A percentile compares a stretch with the other conserved stretches of the same genome.
phyloP scores from a whole-genome alignment of 2,113 vertebrate species.

The Malaclemys terrapin region DNA sequence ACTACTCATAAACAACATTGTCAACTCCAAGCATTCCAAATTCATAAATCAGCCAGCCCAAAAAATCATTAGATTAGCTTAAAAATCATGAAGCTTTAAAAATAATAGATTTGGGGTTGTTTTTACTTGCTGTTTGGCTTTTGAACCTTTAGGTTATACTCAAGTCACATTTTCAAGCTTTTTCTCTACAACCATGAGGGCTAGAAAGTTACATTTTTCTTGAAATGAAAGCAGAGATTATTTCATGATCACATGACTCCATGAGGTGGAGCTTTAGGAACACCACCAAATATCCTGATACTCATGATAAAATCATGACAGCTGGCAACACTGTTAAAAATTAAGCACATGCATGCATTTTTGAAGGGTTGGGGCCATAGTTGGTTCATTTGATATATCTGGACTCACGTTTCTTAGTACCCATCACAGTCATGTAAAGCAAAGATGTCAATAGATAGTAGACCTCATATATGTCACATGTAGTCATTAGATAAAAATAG shows the following conservation, averaged over 20 bases:
- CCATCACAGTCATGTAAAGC: background rate
- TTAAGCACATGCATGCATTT: background rate
- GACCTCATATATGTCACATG: background rate
- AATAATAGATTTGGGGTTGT: background rate
- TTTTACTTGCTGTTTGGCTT: background rate
- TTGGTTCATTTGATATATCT: background rate
- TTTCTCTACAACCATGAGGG: background rate
- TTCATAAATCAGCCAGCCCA: background rate
- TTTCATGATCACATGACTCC: background rate
- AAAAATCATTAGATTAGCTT: background rate
- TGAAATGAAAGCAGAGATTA: background rate
- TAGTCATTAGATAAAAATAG: background rate
- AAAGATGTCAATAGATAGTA: background rate
- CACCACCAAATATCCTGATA: background rate
- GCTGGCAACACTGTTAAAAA: accelerated
- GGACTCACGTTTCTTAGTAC: background rate
- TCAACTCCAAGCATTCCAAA: background rate
- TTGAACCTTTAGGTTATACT: background rate
- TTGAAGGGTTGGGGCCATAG: background rate
- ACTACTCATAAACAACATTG: background rate
- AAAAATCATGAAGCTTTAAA: background rate
- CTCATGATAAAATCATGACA: background rate
- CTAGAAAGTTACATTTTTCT: background rate
- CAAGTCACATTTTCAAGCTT: background rate
- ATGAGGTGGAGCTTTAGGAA: background rate